Conservation (phyloP, 2,113 vertebrate genomes). For the Colaptes auratus region DNA sequence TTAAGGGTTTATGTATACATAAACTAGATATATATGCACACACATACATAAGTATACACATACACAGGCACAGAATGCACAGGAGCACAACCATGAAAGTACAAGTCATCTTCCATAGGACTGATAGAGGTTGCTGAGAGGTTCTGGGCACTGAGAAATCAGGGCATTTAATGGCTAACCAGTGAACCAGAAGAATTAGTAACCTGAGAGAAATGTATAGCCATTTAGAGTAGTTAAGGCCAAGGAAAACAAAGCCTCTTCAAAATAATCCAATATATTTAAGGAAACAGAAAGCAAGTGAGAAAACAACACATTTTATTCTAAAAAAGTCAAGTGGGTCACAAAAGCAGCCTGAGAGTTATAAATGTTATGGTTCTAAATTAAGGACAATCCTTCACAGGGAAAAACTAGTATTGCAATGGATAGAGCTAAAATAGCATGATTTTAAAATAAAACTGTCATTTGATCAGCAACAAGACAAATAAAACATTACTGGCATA, state of each 20-base stretch:
- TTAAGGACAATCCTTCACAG: background rate
- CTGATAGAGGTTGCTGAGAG: background rate
- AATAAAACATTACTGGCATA: background rate
- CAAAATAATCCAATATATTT: background rate
- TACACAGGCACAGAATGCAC: background rate
- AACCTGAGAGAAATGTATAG: background rate
- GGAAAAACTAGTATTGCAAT: background rate
- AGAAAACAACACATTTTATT: background rate
- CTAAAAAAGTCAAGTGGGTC: background rate
- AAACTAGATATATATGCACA: background rate
- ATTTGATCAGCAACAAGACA: background rate
- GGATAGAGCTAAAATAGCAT: background rate
- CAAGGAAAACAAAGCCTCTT: background rate
- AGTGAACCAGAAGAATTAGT: background rate
- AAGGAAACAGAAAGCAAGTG: background rate
- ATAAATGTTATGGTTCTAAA: background rate
- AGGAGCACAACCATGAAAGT: background rate
- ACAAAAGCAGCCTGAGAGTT: background rate
- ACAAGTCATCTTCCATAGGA: background rate
- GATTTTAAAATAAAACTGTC: background rate
- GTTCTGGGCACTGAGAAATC: background rate
- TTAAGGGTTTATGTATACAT: background rate
- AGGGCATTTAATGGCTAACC: background rate
- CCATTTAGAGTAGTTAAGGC: background rate
- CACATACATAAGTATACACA: background rate